Evolutionary conservation across 2,113 vertebrate species (phyloP).

Genomic region (Galbula dea): DNA sequence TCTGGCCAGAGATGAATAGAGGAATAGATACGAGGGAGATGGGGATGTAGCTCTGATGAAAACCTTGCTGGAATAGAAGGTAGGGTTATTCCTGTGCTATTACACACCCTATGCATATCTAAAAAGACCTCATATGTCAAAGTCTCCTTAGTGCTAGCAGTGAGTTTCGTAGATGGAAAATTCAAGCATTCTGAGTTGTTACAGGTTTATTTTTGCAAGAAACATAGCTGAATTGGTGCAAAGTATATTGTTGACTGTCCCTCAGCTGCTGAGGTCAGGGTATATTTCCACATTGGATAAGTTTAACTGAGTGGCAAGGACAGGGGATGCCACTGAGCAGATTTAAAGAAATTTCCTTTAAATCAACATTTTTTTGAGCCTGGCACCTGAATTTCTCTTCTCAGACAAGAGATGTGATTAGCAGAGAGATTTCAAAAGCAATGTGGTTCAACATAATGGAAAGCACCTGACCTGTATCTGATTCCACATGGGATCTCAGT

Average conservation of each 20-base stretch:
- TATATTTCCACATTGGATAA: background rate
- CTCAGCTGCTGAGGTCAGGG: background rate
- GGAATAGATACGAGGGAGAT: background rate
- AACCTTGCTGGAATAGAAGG: background rate
- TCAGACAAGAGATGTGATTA: background rate
- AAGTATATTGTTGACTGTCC: background rate
- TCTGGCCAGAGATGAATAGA: background rate
- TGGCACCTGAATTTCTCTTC: background rate
- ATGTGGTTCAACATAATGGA: background rate
- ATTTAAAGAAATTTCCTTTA: background rate
- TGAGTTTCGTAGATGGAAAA: background rate
- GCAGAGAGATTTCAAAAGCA: background rate
- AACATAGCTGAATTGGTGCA: background rate
- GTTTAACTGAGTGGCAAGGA: background rate
- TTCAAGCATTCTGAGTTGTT: background rate
- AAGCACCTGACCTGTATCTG: background rate
- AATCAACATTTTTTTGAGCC: background rate
- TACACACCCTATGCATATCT: background rate
- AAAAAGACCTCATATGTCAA: background rate
- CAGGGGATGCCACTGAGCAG: background rate
- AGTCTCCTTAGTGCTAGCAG: background rate
- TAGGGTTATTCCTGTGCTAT: background rate
- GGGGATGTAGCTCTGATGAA: background rate
- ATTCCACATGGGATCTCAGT: background rate
- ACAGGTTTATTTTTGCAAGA: background rate